A percentile compares a stretch with the other conserved stretches of the same genome.
Evolutionary conservation across 1,140 invertebrate species (phyloP).

Genomic region (Aleiodes sp.): DNA sequence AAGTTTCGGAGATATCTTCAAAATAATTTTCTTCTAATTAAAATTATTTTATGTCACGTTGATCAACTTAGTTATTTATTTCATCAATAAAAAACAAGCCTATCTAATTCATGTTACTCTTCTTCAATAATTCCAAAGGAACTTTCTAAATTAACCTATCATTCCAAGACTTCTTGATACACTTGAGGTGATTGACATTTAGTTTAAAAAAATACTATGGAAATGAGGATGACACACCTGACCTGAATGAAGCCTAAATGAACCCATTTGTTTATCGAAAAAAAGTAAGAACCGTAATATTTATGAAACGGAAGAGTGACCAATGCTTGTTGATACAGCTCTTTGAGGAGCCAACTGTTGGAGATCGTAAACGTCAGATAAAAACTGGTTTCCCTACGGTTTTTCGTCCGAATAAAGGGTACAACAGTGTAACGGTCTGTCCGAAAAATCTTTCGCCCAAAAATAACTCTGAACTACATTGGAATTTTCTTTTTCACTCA

Average conservation of each 20-base stretch:
- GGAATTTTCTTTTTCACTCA: not conserved
- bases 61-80: too few relatives aligned
- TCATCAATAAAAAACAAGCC: too few relatives aligned
- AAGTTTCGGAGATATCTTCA: too few relatives aligned
- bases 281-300: conserved; percentile 18
- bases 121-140: too few relatives aligned
- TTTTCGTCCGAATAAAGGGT: not conserved
- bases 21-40: too few relatives aligned
- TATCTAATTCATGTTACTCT: too few relatives aligned
- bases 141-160: too few relatives aligned
- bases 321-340: conserved; percentile 20
- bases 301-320: conserved; percentile 32
- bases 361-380: conserved; percentile 38
- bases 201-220: too few relatives aligned
- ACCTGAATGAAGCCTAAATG: not conserved
- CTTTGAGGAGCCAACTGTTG: not conserved
- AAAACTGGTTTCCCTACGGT: conserved; percentile 43
- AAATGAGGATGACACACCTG: not conserved
- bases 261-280: not conserved
- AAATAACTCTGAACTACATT: conserved; percentile 7
- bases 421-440: not conserved
- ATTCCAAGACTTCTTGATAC: too few relatives aligned
- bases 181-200: too few relatives aligned
- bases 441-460: not conserved
- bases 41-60: too few relatives aligned